These are phyloP conservation scores for Xanthia icteritia DNA, from an alignment of 2,888 invertebrate genomes.

Conservation along the genomic window DNA sequence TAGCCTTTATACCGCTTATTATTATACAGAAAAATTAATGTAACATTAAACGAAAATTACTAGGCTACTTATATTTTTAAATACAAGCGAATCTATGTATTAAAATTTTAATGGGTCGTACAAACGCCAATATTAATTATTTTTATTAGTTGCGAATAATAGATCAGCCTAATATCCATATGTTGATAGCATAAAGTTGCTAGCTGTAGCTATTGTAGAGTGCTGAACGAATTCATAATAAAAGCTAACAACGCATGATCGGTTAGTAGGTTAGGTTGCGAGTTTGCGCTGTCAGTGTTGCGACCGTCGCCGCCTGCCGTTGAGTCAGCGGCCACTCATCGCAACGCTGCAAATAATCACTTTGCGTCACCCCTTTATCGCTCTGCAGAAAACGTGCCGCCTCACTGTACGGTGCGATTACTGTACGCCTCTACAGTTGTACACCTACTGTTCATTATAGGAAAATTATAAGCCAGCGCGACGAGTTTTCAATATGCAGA, in stretches of 20 bases:
- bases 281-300: constrained; percentile 52
- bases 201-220: constrained; percentile 37
- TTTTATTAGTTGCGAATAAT: constrained; percentile 17
- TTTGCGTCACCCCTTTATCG: constrained; percentile 90
- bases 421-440: constrained; percentile 70
- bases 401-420: constrained; percentile 79
- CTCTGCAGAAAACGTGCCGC: constrained; percentile 83
- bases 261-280: constrained; percentile 66
- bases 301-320: constrained; percentile 67
- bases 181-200: constrained; percentile 22
- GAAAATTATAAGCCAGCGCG: constrained; percentile 78
- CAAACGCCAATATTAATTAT: constrained; percentile 4
- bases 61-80: constrained; percentile 18
- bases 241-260: constrained; percentile 63
- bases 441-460: constrained; percentile 68
- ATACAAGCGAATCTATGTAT: constrained; percentile 8
- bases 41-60: constrained; percentile 39
- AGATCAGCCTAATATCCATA: constrained; percentile 19
- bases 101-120: constrained; percentile 1
- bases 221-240: constrained; percentile 53
- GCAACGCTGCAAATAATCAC: constrained; percentile 89
- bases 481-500: constrained; percentile 80
- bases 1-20: constrained; percentile 58
- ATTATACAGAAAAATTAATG: constrained; percentile 56
- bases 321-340: constrained; percentile 89